These are phyloP conservation scores for Halesus radiatus DNA, from an alignment of 1,140 invertebrate genomes.

Conservation along the genomic window DNA sequence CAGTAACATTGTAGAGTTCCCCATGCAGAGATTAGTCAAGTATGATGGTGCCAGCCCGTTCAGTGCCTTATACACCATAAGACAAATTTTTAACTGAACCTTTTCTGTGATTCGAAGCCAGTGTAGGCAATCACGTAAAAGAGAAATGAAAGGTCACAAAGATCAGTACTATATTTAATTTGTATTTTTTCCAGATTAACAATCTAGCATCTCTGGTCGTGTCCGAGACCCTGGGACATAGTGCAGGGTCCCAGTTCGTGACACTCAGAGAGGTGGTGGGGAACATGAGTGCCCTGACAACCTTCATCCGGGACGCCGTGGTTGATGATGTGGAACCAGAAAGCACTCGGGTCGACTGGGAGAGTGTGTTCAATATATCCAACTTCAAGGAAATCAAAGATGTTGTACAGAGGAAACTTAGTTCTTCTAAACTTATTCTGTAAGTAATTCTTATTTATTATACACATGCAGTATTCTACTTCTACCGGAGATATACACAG, in stretches of 20 bases:
- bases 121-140: too few relatives aligned
- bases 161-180: neutral
- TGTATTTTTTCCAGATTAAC: conserved; percentile 13
- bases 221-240: conserved; percentile 12
- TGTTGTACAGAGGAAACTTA: conserved; percentile 6
- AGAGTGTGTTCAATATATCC: conserved; percentile 3
- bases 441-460: neutral
- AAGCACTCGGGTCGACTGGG: neutral
- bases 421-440: conserved; percentile 15
- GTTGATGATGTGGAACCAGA: neutral
- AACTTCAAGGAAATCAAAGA: conserved; percentile 22
- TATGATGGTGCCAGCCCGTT: too few relatives aligned
- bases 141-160: too few relatives aligned
- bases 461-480: neutral
- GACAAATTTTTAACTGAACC: too few relatives aligned
- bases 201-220: conserved; percentile 4
- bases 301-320: neutral
- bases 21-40: too few relatives aligned
- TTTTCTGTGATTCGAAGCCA: too few relatives aligned
- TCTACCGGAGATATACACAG: too few relatives aligned
- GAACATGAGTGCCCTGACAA: neutral
- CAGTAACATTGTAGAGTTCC: too few relatives aligned
- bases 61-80: too few relatives aligned
- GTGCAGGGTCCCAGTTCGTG: neutral
- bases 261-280: neutral